Percentiles rank a stretch among this genome's conserved stretches.
These are phyloP conservation scores for Ctenosaura bakeri DNA, from an alignment of 2,797 vertebrate species.

Conservation along the genomic window DNA sequence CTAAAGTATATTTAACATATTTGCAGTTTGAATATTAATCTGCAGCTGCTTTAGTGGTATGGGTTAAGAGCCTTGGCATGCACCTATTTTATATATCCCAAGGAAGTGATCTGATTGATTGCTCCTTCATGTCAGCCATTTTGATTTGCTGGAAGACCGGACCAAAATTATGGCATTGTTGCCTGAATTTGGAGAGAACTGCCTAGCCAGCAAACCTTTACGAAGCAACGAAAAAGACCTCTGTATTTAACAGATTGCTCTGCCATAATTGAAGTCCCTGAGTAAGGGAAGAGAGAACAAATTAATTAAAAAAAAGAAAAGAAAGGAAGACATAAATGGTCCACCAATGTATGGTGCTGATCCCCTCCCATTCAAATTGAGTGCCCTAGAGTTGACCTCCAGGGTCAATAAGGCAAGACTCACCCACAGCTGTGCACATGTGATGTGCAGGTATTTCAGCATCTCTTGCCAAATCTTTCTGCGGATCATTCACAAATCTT, in stretches of 20 bases:
- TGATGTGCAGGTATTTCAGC: slow-evolving; percentile 55
- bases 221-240: background rate
- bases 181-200: slow-evolving; percentile 54
- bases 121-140: slow-evolving; percentile 68
- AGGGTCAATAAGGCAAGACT: slow-evolving; percentile 44
- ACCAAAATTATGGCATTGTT: slow-evolving; percentile 57
- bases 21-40: slow-evolving; percentile 75
- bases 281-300: slow-evolving; percentile 25
- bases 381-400: slow-evolving; percentile 28
- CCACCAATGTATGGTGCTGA: slow-evolving; percentile 38
- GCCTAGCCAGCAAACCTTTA: slow-evolving; percentile 56
- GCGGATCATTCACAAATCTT: slow-evolving; percentile 61
- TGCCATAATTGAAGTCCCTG: slow-evolving; percentile 44
- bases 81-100: slow-evolving; percentile 71
- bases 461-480: slow-evolving; percentile 50
- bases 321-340: background rate
- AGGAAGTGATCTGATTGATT: slow-evolving; percentile 75
- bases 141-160: slow-evolving; percentile 74
- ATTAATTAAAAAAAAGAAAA: slow-evolving; percentile 33
- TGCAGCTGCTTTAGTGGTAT: slow-evolving; percentile 75
- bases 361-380: background rate
- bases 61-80: slow-evolving; percentile 67
- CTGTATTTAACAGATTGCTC: background rate
- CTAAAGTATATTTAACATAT: slow-evolving; percentile 79
- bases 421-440: slow-evolving; percentile 27